Evolutionary conservation across 2,113 vertebrate genomes (phyloP).

Genomic region (Myrmecophaga tridactyla): DNA sequence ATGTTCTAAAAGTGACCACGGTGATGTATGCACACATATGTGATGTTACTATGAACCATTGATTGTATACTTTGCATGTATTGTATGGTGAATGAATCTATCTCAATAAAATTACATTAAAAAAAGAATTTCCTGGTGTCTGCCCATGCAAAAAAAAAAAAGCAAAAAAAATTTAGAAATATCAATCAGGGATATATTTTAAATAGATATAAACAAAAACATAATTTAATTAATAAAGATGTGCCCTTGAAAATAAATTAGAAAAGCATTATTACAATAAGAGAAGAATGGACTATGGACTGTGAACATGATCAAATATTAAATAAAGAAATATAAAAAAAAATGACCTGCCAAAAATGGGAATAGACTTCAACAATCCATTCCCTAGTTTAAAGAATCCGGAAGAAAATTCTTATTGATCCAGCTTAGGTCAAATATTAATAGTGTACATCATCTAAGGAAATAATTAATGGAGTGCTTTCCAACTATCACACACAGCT

Average conservation of each 20-base stretch:
- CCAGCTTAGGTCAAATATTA: neutral
- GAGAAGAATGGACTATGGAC: neutral
- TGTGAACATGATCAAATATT: neutral
- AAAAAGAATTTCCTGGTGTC: no score
- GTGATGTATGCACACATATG: no score
- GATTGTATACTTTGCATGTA: no score
- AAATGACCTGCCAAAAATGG: neutral
- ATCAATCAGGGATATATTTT: slow-evolving; percentile 23
- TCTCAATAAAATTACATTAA: no score
- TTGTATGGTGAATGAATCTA: no score
- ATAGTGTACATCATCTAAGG: neutral
- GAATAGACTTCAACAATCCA: neutral
- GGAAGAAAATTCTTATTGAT: neutral
- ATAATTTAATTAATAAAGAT: slow-evolving; percentile 35
- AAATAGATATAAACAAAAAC: slow-evolving; percentile 20
- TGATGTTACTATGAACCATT: no score
- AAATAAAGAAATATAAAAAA: slow-evolving; percentile 22
- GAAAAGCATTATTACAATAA: neutral
- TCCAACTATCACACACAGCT: neutral
- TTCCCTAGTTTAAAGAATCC: neutral
- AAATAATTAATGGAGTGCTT: neutral
- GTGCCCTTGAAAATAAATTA: slow-evolving; percentile 18
- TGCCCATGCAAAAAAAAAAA: no score
- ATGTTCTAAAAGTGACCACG: no score
- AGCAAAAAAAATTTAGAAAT: neutral